phyloP scores from a whole-genome alignment of 2,113 vertebrate species.

The Ifrita kowaldi region DNA sequence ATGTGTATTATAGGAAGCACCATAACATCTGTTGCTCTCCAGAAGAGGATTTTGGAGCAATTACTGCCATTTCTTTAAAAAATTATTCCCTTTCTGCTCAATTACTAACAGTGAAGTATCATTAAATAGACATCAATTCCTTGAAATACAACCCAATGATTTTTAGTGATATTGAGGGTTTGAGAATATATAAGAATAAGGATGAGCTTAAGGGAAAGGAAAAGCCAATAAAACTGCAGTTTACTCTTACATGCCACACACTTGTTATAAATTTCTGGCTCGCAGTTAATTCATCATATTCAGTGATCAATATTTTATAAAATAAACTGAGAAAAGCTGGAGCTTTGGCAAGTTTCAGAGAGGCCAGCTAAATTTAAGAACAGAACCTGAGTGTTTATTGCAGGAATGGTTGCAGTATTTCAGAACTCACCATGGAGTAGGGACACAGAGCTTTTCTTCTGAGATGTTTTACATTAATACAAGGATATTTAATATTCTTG shows the following conservation, averaged over 20 bases:
- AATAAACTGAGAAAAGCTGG: not conserved
- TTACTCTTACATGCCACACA: not conserved
- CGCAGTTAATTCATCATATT: not conserved
- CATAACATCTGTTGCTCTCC: not conserved
- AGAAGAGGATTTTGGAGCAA: not conserved
- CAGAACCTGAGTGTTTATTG: not conserved
- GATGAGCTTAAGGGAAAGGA: not conserved
- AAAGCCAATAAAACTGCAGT: not conserved
- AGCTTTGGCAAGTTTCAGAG: not conserved
- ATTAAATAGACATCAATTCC: not conserved
- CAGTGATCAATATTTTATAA: not conserved
- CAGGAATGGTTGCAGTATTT: not conserved
- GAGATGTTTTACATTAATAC: not conserved
- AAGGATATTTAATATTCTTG: not conserved
- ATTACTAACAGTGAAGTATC: not conserved
- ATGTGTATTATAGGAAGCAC: not conserved
- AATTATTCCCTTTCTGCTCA: not conserved
- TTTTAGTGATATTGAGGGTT: not conserved
- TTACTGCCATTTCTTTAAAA: not conserved
- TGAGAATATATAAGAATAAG: not conserved
- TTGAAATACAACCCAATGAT: not conserved
- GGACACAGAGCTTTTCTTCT: not conserved
- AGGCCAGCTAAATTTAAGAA: not conserved
- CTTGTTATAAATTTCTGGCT: not conserved
- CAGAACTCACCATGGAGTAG: not conserved